Evolutionary conservation across 2,113 vertebrate species (phyloP).

Genomic region (Actenoides hombroni): DNA sequence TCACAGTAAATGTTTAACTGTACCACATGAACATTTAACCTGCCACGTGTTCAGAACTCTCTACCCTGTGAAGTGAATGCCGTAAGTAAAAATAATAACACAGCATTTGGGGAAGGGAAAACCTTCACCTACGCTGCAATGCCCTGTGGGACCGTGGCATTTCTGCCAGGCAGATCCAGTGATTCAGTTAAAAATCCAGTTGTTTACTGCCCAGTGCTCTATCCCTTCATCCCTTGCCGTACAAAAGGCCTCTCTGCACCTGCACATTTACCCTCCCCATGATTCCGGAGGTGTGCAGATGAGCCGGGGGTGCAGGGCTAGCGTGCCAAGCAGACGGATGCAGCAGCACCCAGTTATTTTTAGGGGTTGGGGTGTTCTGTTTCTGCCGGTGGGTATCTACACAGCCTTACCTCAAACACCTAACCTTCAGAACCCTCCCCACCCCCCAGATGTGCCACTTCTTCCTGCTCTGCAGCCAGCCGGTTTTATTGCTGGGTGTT

Average conservation of each 20-base stretch:
- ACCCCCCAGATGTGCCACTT: neutral
- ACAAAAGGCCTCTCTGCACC: constrained; percentile 41
- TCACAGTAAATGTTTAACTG: neutral
- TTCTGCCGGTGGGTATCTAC: neutral
- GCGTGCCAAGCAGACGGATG: neutral
- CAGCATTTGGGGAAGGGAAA: neutral
- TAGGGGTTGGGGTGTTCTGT: neutral
- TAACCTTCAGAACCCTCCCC: neutral
- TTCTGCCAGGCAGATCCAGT: neutral
- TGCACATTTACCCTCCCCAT: constrained; percentile 30
- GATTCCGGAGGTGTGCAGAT: constrained; percentile 1
- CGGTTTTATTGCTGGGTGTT: neutral
- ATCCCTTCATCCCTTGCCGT: neutral
- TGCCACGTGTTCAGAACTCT: neutral
- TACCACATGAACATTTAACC: neutral
- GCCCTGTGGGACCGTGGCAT: neutral
- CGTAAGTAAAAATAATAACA: neutral
- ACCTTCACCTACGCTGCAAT: neutral
- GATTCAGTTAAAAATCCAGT: too few species aligned
- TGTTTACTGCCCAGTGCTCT: neutral
- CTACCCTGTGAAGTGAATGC: neutral
- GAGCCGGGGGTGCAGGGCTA: neutral
- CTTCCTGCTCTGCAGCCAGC: neutral
- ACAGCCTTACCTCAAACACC: neutral
- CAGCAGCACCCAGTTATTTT: neutral